Conservation (phyloP, 2,113 vertebrate species). For the Cryptomyrus ogoouensis region DNA sequence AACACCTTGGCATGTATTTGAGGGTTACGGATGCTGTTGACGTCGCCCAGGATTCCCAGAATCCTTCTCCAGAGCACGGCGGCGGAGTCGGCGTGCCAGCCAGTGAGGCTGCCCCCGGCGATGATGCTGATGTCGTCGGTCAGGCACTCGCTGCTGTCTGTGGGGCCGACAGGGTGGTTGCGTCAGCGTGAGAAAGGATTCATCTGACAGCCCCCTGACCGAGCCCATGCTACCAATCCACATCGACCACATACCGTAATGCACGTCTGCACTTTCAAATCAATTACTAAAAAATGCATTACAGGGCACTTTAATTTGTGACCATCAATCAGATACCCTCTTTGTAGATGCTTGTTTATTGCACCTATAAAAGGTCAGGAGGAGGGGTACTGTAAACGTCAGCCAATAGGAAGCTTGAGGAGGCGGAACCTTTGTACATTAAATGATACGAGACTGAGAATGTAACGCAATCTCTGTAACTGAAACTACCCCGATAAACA, state of each 20-base stretch:
- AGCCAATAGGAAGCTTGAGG: background rate
- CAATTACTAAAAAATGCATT: background rate
- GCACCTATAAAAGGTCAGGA: background rate
- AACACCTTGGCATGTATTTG: slow-evolving; percentile 92
- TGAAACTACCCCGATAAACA: background rate
- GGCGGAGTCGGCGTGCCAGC: slow-evolving; percentile 93
- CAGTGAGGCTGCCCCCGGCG: slow-evolving; percentile 85
- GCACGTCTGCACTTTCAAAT: background rate
- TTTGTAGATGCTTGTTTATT: background rate
- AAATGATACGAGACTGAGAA: background rate
- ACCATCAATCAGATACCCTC: background rate
- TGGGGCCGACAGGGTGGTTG: background rate
- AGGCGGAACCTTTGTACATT: background rate
- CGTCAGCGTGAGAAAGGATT: background rate
- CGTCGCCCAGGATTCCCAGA: slow-evolving; percentile 91
- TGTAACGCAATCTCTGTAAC: background rate
- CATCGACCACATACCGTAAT: background rate
- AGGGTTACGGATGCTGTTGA: slow-evolving; percentile 86
- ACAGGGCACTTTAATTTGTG: background rate
- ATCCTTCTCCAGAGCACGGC: slow-evolving; percentile 93
- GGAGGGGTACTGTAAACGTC: background rate
- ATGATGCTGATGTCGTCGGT: slow-evolving; percentile 93
- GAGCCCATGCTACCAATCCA: background rate
- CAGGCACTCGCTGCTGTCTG: slow-evolving; percentile 90
- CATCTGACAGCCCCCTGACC: background rate